These are phyloP conservation scores for Episyrphus balteatus DNA, from an alignment of 1,140 invertebrate species.

Conservation along the genomic window DNA sequence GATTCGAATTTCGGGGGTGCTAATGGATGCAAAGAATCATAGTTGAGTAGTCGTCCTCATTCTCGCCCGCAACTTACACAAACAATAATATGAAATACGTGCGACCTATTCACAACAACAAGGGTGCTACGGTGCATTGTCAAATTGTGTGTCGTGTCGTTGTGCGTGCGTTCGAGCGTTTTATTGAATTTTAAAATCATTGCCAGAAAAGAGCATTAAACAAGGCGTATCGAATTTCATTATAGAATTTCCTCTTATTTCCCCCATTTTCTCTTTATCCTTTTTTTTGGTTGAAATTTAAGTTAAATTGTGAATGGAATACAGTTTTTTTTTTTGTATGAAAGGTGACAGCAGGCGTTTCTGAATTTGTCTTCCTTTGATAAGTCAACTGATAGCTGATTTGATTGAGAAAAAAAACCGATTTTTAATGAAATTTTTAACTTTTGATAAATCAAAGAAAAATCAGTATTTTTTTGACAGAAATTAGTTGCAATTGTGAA, in stretches of 20 bases:
- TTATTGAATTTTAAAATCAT: conserved; percentile 19
- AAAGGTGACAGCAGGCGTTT: no score
- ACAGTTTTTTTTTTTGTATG: no score
- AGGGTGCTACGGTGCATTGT: background rate
- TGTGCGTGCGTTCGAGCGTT: conserved; percentile 26
- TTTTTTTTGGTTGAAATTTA: no score
- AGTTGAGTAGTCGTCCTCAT: no score
- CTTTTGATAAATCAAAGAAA: background rate
- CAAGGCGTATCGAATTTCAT: conserved; percentile 37
- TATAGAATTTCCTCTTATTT: conserved; percentile 15
- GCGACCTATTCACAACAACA: background rate
- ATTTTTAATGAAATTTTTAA: conserved; percentile 1
- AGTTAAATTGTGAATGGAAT: background rate
- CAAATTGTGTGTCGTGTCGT: no score
- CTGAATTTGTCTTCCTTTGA: background rate
- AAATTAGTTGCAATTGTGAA: no score
- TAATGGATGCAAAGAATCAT: no score
- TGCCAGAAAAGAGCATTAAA: conserved; percentile 32
- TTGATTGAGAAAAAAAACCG: background rate
- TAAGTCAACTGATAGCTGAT: background rate
- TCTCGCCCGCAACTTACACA: background rate
- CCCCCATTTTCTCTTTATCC: background rate
- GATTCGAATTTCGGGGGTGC: no score
- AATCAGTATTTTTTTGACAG: background rate
- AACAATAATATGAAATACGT: no score